Base-by-base conservation (phyloP, 2,888 invertebrate genomes). In the Agriopis aurantiaria region DNA sequence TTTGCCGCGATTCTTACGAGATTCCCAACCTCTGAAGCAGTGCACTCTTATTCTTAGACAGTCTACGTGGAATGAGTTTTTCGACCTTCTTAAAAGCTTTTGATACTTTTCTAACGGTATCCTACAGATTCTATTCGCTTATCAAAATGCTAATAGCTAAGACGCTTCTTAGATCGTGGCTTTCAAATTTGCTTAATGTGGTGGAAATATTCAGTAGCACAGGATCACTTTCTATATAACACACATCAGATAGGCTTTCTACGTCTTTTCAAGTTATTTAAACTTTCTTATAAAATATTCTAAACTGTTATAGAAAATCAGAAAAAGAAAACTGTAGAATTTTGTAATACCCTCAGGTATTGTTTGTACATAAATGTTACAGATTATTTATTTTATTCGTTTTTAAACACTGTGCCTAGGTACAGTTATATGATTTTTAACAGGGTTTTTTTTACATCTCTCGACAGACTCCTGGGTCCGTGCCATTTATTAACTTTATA, bases 41-140 rank as follows among this genome's bases (percentile, higher is more conserved):
- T 56, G 57, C 40, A 65, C 57, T 69, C 49, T 68, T 10, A 60
- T 69, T 59, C 41, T 46, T 23, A 63, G 64, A 59, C 53, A 48
- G 63, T 64, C 43, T 60, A 46, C 45, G 14, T 51, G 33, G n/a
- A 57, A 68, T 48, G 57, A 65, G 62, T 63, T 63, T 52, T 57
- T 58, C 46, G 48, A 68, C 68, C 62, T 62, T 53, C 45, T 56
- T 67, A 67, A 67, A 61, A 67, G 67, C 61, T 61, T 62, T 67
- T 51, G 41, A 62, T 49, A 67, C 55, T 57, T 61, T 53, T 45
- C 52, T 23, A 49, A 49, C 43, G 17, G 49, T 49, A 45, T 53
- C 66, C 58, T 59, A 71, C 62, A 57, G 72, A 68, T 73, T 70
- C 65, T 69, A 65, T 70, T 72, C 65, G 64, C 68, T 68, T 57